Base-by-base conservation (phyloP, 64 coral and sea anemone species). In the Cladopsammia gracilis region DNA sequence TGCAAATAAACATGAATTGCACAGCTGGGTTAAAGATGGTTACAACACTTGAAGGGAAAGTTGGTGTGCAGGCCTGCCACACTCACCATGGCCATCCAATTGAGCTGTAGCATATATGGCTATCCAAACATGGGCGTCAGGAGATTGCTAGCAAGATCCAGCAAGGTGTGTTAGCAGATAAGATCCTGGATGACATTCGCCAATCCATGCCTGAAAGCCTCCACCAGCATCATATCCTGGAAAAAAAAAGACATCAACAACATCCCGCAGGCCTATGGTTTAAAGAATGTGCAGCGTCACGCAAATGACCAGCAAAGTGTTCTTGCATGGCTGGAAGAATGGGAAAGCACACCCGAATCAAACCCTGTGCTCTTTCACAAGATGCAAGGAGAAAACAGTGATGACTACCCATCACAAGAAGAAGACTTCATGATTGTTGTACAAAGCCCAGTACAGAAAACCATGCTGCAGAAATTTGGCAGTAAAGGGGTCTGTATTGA, bases 401-500 rank as follows among this genome's bases (percentile, higher is more conserved):
- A 51, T 20, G 42, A 77, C 5, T 10, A 69, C 6, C 64, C 64
- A 20, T 68, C 11, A 54, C 52, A 54, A 54, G 52, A 54, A 54
- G 76, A 34, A 15, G 94, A 96, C 52, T 92, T 92, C 22, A 54
- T 96, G 20, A 73, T 92, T 22, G 82, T 89, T 11, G 62, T 92
- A 4, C 72, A 75, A 75, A 75, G 42, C 43, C 12, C 44, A 20
- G 13, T 75, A 19, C 72, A 75, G 72, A 4, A 64, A 54, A 71
- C 25, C 1, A 93, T 89, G 90, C 20, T 78, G 7, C 46, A 46
- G 65, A 76, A 93, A 48, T 93, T 93, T 86, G 78, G 86, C 4
- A 14, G 10, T 0, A 96, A 96, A 58, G 79, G 95, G 52, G 52
- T 93, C 2, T 93, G 90, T 52, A 52, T 73, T 19, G 94, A 96